Evolutionary conservation across 2,888 invertebrate genomes (phyloP).

Genomic region (Lasioglossum malachurum): DNA sequence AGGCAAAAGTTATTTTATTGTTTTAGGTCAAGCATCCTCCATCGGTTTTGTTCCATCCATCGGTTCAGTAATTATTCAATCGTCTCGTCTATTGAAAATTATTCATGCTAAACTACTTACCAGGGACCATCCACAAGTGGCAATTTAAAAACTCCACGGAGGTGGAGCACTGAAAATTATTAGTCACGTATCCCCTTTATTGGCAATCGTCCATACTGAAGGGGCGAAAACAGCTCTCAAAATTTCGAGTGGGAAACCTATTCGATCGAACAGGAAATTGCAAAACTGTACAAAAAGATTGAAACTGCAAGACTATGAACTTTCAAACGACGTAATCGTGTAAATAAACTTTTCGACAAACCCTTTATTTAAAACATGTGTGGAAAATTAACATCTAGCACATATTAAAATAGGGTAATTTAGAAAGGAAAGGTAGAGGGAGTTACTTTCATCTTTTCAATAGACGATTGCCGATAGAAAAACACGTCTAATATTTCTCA

Average conservation of each 20-base stretch:
- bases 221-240: neutral
- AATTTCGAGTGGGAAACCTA: neutral
- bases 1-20: neutral
- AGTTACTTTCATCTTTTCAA: too few relatives aligned
- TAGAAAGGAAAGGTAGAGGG: neutral
- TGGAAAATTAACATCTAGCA: neutral
- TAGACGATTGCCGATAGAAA: neutral
- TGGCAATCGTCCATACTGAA: slow-evolving; percentile 6
- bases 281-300: slow-evolving; percentile 1
- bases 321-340: neutral
- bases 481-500: neutral
- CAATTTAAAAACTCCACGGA: slow-evolving; percentile 2
- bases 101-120: slow-evolving; percentile 12
- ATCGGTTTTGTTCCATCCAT: slow-evolving; percentile 25
- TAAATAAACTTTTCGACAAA: neutral
- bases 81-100: slow-evolving; percentile 11
- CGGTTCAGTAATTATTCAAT: slow-evolving; percentile 18
- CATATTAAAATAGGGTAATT: neutral
- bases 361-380: neutral
- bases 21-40: slow-evolving; percentile 13
- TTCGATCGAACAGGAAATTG: slow-evolving; percentile 1
- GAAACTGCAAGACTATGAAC: neutral
- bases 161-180: slow-evolving; percentile 8
- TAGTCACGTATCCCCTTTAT: slow-evolving; percentile 6
- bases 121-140: slow-evolving; percentile 4